A percentile compares a stretch with the other conserved stretches of the same genome.
These are phyloP conservation scores for Tetranychus urticae DNA, from an alignment of 1,140 invertebrate genomes.

Conservation along the genomic window DNA sequence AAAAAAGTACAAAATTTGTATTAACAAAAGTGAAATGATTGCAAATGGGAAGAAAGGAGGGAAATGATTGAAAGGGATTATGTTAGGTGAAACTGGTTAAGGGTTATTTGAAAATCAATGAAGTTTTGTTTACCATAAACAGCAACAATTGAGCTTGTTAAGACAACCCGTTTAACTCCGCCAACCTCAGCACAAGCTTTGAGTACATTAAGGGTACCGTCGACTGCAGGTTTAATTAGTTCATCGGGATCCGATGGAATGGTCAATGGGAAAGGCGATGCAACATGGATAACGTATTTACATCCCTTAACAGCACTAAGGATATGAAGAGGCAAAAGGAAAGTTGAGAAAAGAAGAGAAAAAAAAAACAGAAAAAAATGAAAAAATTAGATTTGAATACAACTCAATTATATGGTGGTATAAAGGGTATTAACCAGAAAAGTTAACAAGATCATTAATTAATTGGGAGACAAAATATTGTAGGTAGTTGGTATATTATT, in stretches of 20 bases:
- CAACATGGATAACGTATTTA: slow-evolving; percentile 29
- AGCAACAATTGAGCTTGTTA: slow-evolving; percentile 30
- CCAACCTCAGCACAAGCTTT: slow-evolving; percentile 24
- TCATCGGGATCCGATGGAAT: slow-evolving; percentile 20
- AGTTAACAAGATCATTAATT: no score
- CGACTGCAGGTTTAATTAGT: slow-evolving; percentile 27
- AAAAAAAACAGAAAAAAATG: background rate
- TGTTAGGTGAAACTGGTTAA: background rate
- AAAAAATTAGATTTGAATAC: background rate
- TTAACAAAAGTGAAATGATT: background rate
- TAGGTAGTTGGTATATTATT: no score
- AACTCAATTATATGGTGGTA: no score
- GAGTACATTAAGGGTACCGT: slow-evolving; percentile 30
- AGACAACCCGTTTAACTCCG: slow-evolving; percentile 28
- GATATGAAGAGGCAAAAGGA: background rate
- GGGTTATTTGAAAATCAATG: background rate
- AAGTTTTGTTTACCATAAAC: slow-evolving; percentile 21
- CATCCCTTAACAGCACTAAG: slow-evolving; percentile 28
- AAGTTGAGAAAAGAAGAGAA: background rate
- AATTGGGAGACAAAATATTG: no score
- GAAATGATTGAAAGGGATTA: background rate
- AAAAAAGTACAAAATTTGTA: background rate
- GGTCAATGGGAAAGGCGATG: slow-evolving; percentile 28
- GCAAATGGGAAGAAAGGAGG: background rate
- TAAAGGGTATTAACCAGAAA: no score